These are phyloP conservation scores for Pherbina coryleti DNA, from an alignment of 2,888 invertebrate genomes.

Conservation along the genomic window DNA sequence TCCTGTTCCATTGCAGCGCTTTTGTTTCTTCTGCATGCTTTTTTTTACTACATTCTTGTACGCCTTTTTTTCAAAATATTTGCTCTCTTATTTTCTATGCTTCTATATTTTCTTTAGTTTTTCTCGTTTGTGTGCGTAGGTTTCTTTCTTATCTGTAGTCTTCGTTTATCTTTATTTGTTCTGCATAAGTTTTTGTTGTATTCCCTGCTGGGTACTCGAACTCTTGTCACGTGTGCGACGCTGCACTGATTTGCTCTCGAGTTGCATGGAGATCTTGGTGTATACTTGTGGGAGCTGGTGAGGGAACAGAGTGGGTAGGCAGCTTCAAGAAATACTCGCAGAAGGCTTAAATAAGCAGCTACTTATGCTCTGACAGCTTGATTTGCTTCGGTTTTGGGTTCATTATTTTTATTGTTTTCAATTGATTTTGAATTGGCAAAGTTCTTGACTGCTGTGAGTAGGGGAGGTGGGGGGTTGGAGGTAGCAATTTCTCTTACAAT, in stretches of 20 bases:
- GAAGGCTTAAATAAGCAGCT: too few relatives aligned
- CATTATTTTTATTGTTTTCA: too few relatives aligned
- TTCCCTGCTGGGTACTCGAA: background rate
- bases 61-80: background rate
- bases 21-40: background rate
- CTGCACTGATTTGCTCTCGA: conserved; percentile 10
- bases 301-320: too few relatives aligned
- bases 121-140: background rate
- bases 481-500: too few relatives aligned
- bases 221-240: background rate
- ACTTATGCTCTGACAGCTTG: too few relatives aligned
- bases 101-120: background rate
- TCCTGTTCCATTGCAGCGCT: background rate
- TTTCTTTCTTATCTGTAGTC: background rate
- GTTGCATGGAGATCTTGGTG: background rate
- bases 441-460: too few relatives aligned
- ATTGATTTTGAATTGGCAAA: too few relatives aligned
- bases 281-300: too few relatives aligned
- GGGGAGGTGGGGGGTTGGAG: too few relatives aligned
- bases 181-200: background rate
- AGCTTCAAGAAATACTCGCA: too few relatives aligned
- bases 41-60: background rate
- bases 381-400: too few relatives aligned
- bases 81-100: background rate
- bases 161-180: background rate